These are phyloP conservation scores for Drosophila takahashii DNA, from an alignment of 1,140 invertebrate genomes.

Conservation along the genomic window DNA sequence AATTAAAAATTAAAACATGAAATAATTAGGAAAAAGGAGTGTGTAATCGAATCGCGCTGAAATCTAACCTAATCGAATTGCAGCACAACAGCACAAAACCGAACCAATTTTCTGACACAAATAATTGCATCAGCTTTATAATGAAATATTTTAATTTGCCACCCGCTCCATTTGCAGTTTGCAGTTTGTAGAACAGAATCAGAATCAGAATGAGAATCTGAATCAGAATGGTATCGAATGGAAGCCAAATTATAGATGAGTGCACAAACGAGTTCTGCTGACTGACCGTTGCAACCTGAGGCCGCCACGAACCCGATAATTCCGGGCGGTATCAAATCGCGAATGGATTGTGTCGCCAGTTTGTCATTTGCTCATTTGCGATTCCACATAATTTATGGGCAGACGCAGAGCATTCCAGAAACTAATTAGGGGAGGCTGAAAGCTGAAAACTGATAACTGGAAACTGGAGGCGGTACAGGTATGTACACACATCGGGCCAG, in stretches of 20 bases:
- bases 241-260: conserved; percentile 16
- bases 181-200: too few relatives aligned
- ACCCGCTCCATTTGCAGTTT: too few relatives aligned
- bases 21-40: conserved; percentile 12
- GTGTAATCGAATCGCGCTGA: conserved; percentile 23
- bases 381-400: conserved; percentile 26
- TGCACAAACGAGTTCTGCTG: conserved; percentile 1
- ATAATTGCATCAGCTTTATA: conserved; percentile 38
- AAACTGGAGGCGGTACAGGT: background rate
- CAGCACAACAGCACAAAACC: conserved; percentile 18
- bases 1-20: conserved; percentile 15
- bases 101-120: conserved; percentile 40
- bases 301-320: conserved; percentile 12
- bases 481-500: conserved; percentile 4
- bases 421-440: conserved; percentile 29
- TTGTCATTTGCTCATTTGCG: conserved; percentile 39
- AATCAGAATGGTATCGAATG: conserved; percentile 6
- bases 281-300: conserved; percentile 1
- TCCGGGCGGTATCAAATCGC: conserved; percentile 16
- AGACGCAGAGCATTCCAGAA: conserved; percentile 1
- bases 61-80: conserved; percentile 37
- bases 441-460: background rate
- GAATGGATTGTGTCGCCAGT: conserved; percentile 7
- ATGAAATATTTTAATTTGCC: conserved; percentile 47
- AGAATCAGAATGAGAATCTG: background rate